Conservation (phyloP, 2,888 invertebrate species). For the Cephus nigrinus region DNA sequence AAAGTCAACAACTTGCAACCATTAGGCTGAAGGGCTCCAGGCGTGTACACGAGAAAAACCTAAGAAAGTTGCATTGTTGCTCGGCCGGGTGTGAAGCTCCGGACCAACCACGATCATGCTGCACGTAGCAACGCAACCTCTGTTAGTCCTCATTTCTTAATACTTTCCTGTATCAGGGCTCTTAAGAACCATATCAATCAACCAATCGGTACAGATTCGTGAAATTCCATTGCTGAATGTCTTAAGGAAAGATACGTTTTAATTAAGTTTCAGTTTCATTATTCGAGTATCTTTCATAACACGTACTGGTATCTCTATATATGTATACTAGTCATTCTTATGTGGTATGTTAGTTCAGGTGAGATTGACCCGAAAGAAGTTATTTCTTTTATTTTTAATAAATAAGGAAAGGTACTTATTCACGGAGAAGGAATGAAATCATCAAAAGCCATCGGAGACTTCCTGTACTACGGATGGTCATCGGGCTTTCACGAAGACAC, state of each 20-base stretch:
- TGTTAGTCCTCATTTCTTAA: not conserved
- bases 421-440: not conserved
- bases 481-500: not conserved
- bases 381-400: not conserved
- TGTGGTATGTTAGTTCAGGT: not conserved
- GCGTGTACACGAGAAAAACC: not conserved
- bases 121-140: not conserved
- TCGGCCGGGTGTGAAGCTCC: not conserved
- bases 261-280: not conserved
- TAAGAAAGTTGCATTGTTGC: not conserved
- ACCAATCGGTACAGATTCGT: not conserved
- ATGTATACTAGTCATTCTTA: not conserved
- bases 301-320: not conserved
- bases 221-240: not conserved
- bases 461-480: not conserved
- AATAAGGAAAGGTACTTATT: not conserved
- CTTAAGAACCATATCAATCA: not conserved
- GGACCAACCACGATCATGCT: not conserved
- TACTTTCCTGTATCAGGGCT: not conserved
- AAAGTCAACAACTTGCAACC: conserved; percentile 1
- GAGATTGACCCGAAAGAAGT: not conserved
- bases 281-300: not conserved
- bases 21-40: not conserved
- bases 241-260: not conserved
- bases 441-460: not conserved